Conservation (phyloP, 1,140 invertebrate genomes). For the Ladona fulva region DNA sequence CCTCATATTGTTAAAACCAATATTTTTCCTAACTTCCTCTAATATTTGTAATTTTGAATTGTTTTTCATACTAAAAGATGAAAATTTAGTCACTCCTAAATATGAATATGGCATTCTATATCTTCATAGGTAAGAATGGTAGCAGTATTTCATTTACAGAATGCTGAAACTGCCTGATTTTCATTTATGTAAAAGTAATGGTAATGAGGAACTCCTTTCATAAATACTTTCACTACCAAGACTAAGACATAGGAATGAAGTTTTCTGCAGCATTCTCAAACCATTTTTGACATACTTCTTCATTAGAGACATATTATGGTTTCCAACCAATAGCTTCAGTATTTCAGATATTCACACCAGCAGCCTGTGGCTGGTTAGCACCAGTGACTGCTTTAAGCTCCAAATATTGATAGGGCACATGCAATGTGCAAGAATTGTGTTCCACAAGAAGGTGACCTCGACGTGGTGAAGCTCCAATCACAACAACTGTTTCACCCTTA, state of each 20-base stretch:
- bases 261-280: background rate
- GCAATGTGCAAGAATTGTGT: conserved; percentile 65
- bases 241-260: background rate
- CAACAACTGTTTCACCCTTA: conserved; percentile 74
- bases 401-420: conserved; percentile 81
- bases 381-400: conserved; percentile 51
- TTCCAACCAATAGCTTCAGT: background rate
- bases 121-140: too few relatives aligned
- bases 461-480: conserved; percentile 67
- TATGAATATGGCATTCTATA: too few relatives aligned
- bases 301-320: too few relatives aligned
- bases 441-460: conserved; percentile 76
- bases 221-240: background rate
- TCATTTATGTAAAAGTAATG: background rate
- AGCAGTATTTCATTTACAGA: background rate
- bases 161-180: background rate
- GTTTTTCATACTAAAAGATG: too few relatives aligned
- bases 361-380: background rate
- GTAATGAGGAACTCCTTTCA: background rate
- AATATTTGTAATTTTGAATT: too few relatives aligned
- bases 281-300: background rate
- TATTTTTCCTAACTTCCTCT: too few relatives aligned
- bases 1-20: too few relatives aligned
- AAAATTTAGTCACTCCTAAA: too few relatives aligned
- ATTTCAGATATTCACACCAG: background rate